Percentiles rank a stretch among this genome's conserved stretches.
Evolutionary conservation across 2,888 invertebrate genomes (phyloP).

Genomic region (Brenthis hecate): DNA sequence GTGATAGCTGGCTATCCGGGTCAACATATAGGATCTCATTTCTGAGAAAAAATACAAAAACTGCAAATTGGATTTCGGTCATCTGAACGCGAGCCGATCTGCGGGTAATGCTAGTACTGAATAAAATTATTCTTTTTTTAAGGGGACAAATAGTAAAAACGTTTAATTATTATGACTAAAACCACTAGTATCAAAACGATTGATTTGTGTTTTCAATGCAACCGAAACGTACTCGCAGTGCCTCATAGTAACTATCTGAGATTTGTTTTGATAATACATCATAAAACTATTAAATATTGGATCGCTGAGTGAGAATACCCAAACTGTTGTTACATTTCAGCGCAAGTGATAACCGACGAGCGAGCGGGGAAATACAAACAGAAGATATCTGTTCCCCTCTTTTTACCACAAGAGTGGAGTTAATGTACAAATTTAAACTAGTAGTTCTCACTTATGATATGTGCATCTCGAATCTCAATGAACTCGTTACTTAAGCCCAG

Average conservation of each 20-base stretch:
- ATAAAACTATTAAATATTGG: conserved; percentile 83
- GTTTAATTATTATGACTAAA: conserved; percentile 8
- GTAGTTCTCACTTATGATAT: conserved; percentile 24
- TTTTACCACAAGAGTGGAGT: conserved; percentile 20
- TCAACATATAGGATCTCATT: too few relatives aligned
- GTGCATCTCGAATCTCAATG: conserved; percentile 31
- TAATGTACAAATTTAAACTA: conserved; percentile 22
- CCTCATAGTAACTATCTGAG: conserved; percentile 74
- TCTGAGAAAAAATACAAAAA: too few relatives aligned
- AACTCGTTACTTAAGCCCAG: conserved; percentile 53
- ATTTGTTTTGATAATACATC: conserved; percentile 84
- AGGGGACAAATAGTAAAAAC: too few relatives aligned
- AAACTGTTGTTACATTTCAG: conserved; percentile 66
- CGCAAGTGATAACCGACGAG: conserved; percentile 55
- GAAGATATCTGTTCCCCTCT: conserved; percentile 24
- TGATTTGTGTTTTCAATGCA: conserved; percentile 56
- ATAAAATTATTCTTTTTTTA: too few relatives aligned
- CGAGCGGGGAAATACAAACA: conserved; percentile 41
- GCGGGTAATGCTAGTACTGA: too few relatives aligned
- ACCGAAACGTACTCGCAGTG: conserved; percentile 70
- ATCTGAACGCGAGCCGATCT: too few relatives aligned
- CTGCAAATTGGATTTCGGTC: too few relatives aligned
- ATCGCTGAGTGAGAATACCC: conserved; percentile 82
- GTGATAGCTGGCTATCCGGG: too few relatives aligned
- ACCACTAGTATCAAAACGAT: conserved; percentile 63